These are phyloP conservation scores for Drosophila santomea DNA, from an alignment of 1,140 invertebrate species.

Conservation along the genomic window DNA sequence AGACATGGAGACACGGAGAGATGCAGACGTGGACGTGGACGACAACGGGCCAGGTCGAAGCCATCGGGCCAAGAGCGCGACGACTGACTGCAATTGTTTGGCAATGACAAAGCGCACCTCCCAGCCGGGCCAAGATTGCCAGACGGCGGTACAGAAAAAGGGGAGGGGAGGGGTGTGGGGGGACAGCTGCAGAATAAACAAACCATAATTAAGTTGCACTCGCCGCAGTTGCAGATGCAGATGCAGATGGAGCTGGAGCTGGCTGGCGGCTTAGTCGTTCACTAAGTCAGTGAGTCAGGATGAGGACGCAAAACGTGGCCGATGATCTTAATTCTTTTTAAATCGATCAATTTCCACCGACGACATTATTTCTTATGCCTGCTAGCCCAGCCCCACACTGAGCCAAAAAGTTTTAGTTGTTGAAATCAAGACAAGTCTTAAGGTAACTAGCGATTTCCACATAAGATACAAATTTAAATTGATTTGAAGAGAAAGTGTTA, in stretches of 20 bases:
- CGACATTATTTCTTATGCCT: slow-evolving; percentile 67
- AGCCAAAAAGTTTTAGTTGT: neutral
- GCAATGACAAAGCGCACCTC: slow-evolving; percentile 82
- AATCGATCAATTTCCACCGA: slow-evolving; percentile 81
- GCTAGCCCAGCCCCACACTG: slow-evolving; percentile 23
- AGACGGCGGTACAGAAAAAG: neutral
- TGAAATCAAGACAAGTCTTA: too few species aligned
- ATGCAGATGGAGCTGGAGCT: slow-evolving; percentile 22
- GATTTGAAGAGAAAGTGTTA: too few species aligned
- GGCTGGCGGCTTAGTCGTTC: slow-evolving; percentile 60
- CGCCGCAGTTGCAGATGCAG: slow-evolving; percentile 30
- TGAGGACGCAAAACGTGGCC: slow-evolving; percentile 51
- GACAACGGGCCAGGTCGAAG: slow-evolving; percentile 15
- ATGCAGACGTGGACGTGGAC: neutral
- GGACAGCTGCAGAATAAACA: slow-evolving; percentile 60
- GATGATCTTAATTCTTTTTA: slow-evolving; percentile 84
- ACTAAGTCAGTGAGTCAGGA: slow-evolving; percentile 82
- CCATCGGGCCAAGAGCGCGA: slow-evolving; percentile 42
- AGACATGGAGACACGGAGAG: slow-evolving; percentile 2
- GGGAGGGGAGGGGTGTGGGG: neutral
- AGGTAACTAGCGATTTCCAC: too few species aligned
- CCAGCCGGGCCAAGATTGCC: slow-evolving; percentile 50
- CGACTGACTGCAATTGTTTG: slow-evolving; percentile 74
- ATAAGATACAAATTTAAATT: too few species aligned
- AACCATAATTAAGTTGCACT: slow-evolving; percentile 82